Percentiles rank a stretch among this genome's conserved stretches.
phyloP scores from a whole-genome alignment of 2,113 vertebrate genomes.

The Limnothrissa miodon region DNA sequence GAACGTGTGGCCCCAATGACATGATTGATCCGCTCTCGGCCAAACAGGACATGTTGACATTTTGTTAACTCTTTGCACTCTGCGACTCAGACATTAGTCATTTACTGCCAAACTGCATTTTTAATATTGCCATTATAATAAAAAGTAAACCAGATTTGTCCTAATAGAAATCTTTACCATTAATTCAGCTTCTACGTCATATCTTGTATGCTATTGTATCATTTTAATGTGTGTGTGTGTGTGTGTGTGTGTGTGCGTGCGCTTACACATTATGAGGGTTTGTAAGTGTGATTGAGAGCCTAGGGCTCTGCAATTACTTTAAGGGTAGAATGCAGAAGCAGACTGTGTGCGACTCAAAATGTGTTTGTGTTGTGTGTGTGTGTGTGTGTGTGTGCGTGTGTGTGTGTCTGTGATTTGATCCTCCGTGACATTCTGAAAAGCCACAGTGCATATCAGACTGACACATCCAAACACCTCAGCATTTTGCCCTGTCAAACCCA shows the following conservation, averaged over 20 bases:
- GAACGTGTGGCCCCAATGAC: not conserved
- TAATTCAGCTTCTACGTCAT: not conserved
- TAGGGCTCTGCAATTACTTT: constrained; percentile 11
- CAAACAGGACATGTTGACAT: constrained; percentile 13
- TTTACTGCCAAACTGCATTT: constrained; percentile 25
- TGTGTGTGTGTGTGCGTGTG: constrained; percentile 19
- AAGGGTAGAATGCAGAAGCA: not conserved
- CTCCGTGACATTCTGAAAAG: constrained; percentile 58
- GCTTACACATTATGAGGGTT: constrained; percentile 20
- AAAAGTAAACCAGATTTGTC: not conserved
- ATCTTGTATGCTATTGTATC: not conserved
- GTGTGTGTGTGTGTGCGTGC: not conserved
- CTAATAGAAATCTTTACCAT: not conserved
- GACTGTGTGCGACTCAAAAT: not conserved
- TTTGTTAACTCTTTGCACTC: not conserved
- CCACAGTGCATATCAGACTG: constrained; percentile 60
- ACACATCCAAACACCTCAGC: constrained; percentile 62
- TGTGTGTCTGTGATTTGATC: constrained; percentile 62
- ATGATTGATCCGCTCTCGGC: not conserved
- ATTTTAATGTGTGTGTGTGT: not conserved
- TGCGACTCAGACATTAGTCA: constrained; percentile 19
- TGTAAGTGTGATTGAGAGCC: not conserved
- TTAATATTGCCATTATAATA: no score
- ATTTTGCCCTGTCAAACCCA: constrained; percentile 32
- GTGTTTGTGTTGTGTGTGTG: constrained; percentile 1